These are phyloP conservation scores for Andrena haemorrhoa DNA, from an alignment of 2,888 invertebrate genomes.

Conservation along the genomic window DNA sequence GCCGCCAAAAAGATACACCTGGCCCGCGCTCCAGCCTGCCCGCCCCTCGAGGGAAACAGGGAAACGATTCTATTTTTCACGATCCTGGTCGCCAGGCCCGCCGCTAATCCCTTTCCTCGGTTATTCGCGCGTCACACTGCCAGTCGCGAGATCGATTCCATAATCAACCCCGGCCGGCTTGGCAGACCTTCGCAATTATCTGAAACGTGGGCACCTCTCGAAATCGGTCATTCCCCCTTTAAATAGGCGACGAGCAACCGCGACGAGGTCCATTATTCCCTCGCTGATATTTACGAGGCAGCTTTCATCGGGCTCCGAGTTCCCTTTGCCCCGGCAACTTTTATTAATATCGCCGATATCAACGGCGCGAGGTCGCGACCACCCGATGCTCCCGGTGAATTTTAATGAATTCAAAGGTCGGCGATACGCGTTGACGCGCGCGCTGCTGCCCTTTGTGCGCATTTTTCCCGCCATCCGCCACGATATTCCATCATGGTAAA, in stretches of 20 bases:
- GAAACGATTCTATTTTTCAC: conserved; percentile 57
- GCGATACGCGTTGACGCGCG: conserved; percentile 14
- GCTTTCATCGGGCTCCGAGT: not conserved
- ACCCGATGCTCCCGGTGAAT: conserved; percentile 16
- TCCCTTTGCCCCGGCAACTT: conserved; percentile 18
- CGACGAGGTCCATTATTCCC: conserved; percentile 23
- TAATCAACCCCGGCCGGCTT: not conserved
- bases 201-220: conserved; percentile 1
- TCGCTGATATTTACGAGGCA: conserved; percentile 32
- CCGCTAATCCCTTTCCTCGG: not conserved
- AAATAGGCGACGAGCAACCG: not conserved
- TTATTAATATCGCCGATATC: conserved; percentile 41
- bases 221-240: conserved; percentile 13
- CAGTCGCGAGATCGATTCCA: conserved; percentile 6
- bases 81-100: conserved; percentile 24
- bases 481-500: conserved; percentile 49
- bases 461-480: conserved; percentile 27
- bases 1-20: conserved; percentile 80
- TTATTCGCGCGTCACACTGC: not conserved
- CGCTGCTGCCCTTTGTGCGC: conserved; percentile 37
- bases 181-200: conserved; percentile 32
- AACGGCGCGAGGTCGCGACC: not conserved
- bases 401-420: conserved; percentile 53
- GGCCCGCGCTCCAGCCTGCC: conserved; percentile 59
- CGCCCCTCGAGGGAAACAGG: conserved; percentile 9